Percentiles rank a stretch among this genome's conserved stretches.
phyloP scores from a whole-genome alignment of 1,140 invertebrate genomes.

The Drosophila triauraria region DNA sequence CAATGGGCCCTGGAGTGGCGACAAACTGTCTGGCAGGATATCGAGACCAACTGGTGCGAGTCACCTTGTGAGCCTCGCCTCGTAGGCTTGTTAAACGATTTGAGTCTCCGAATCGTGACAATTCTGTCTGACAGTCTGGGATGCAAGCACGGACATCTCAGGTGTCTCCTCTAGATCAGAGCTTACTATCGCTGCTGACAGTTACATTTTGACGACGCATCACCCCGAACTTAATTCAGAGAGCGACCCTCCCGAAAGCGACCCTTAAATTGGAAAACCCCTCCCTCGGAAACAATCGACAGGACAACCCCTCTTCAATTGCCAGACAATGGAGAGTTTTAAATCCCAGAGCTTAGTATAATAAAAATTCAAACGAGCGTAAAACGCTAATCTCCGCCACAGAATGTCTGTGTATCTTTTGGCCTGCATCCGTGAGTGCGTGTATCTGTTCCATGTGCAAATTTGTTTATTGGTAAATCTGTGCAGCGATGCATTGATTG shows the following conservation, averaged over 20 bases:
- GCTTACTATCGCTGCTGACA: slow-evolving; percentile 49
- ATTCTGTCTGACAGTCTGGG: slow-evolving; percentile 41
- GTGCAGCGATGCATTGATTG: slow-evolving; percentile 75
- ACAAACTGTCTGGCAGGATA: slow-evolving; percentile 76
- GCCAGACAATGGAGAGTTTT: slow-evolving; percentile 67
- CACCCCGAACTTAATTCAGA: not conserved
- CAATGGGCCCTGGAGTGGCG: slow-evolving; percentile 63
- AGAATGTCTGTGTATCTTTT: slow-evolving; percentile 57
- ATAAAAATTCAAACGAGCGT: slow-evolving; percentile 85
- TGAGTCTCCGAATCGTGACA: slow-evolving; percentile 40
- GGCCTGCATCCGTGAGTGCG: slow-evolving; percentile 26
- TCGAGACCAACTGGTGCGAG: slow-evolving; percentile 29
- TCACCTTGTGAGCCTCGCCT: slow-evolving; percentile 18
- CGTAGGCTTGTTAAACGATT: slow-evolving; percentile 40
- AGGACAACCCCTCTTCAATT: slow-evolving; percentile 72
- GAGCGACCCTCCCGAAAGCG: slow-evolving; percentile 31
- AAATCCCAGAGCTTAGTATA: slow-evolving; percentile 79
- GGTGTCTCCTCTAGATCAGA: slow-evolving; percentile 20
- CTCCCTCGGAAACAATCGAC: slow-evolving; percentile 48
- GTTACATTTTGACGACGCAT: slow-evolving; percentile 47
- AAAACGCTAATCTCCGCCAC: slow-evolving; percentile 83
- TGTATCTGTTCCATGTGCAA: slow-evolving; percentile 68
- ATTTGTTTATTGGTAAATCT: slow-evolving; percentile 84
- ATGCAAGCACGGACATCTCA: slow-evolving; percentile 34
- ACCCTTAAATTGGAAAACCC: slow-evolving; percentile 34